Percentiles rank a stretch among this genome's conserved stretches.
These are phyloP conservation scores for Chelon labrosus DNA, from an alignment of 2,797 vertebrate species.

Conservation along the genomic window DNA sequence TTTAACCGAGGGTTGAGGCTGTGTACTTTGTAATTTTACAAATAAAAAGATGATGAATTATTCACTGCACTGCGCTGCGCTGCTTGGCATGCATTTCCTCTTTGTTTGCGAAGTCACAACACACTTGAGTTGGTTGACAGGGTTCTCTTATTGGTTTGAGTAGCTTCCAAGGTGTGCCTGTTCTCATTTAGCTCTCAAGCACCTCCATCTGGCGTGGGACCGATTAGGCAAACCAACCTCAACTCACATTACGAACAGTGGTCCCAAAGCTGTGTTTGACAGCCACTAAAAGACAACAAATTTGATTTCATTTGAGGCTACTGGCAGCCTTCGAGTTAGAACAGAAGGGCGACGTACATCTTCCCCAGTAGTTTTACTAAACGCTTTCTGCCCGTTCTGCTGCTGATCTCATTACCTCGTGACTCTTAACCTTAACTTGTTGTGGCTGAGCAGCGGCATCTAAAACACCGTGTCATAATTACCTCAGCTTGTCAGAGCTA, in stretches of 20 bases:
- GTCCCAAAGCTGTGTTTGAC: background rate
- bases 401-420: constrained; percentile 24
- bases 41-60: constrained; percentile 1
- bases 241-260: background rate
- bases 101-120: constrained; percentile 4
- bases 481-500: constrained; percentile 9
- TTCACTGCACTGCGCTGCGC: background rate
- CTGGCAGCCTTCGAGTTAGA: background rate
- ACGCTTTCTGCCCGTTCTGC: background rate
- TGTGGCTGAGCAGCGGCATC: constrained; percentile 22
- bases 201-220: constrained; percentile 24
- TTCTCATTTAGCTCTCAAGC: constrained; percentile 32
- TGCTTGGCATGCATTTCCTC: background rate
- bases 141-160: constrained; percentile 17
- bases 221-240: constrained; percentile 19
- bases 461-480: constrained; percentile 46
- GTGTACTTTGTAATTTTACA: background rate
- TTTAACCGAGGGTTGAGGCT: background rate
- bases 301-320: background rate
- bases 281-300: background rate
- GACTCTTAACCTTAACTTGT: constrained; percentile 28
- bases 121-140: background rate
- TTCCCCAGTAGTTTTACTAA: background rate
- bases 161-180: constrained; percentile 9
- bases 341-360: too few relatives aligned